These are phyloP conservation scores for Platyrinchus mystaceus DNA, from an alignment of 2,797 vertebrate species.

Conservation along the genomic window DNA sequence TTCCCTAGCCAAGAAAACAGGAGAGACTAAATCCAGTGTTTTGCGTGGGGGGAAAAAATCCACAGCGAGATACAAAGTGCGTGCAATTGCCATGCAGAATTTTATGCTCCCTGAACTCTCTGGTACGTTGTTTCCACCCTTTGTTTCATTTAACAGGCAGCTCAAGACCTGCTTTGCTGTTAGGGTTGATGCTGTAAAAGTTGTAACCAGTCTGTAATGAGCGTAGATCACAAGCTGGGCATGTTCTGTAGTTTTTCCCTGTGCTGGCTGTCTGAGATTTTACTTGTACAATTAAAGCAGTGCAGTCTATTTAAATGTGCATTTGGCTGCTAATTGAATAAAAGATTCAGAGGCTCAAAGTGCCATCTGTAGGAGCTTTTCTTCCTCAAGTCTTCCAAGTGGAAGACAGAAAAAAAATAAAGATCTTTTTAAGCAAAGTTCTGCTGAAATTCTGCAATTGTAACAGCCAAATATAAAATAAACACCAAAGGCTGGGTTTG, in stretches of 20 bases:
- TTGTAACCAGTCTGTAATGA: no score
- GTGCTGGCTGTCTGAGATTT: neutral
- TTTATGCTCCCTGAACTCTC: neutral
- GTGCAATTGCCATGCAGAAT: neutral
- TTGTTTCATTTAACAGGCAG: neutral
- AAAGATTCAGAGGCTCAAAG: neutral
- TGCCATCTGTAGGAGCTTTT: neutral
- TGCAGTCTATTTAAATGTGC: neutral
- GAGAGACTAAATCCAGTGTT: neutral
- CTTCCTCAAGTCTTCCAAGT: neutral
- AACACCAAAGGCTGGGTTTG: neutral
- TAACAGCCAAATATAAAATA: neutral
- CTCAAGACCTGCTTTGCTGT: neutral
- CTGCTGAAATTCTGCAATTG: neutral
- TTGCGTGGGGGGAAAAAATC: accelerated
- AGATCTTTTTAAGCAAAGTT: neutral
- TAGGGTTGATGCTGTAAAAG: no score
- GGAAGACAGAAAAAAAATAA: neutral
- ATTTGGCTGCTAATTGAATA: neutral
- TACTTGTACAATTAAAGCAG: neutral
- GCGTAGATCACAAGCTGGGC: neutral
- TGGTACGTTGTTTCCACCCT: neutral
- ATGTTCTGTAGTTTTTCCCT: neutral
- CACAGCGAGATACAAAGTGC: neutral
- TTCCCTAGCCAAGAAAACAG: neutral